phyloP scores from a whole-genome alignment of 1,140 invertebrate species.

The Apolygus lucorum region DNA sequence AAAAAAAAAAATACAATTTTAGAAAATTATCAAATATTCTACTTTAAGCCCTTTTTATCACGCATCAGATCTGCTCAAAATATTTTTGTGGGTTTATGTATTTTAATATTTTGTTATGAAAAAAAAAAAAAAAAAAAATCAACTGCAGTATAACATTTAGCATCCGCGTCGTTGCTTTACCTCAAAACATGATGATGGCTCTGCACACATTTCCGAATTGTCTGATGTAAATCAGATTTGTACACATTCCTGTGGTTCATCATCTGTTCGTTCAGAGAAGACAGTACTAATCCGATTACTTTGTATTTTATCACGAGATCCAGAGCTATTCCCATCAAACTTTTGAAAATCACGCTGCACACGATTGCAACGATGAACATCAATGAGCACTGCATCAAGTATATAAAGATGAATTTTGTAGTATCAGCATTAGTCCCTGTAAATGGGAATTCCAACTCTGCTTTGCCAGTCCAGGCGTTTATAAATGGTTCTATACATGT shows the following conservation, averaged over 20 bases:
- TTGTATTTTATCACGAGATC: neutral
- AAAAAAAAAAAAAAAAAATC: no score
- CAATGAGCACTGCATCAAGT: neutral
- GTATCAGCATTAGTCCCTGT: neutral
- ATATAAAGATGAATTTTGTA: neutral
- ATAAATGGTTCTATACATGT: neutral
- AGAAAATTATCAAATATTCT: no score
- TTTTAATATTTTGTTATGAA: no score
- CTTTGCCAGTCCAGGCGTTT: neutral
- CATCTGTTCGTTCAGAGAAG: neutral
- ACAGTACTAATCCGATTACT: neutral
- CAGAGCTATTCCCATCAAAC: neutral
- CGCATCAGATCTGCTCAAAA: no score
- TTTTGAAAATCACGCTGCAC: neutral
- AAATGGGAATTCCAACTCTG: neutral
- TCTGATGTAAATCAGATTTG: neutral
- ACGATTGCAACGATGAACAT: neutral
- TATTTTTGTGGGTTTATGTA: no score
- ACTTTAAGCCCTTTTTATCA: no score
- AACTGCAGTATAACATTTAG: no score
- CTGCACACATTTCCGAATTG: neutral
- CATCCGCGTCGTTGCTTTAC: no score
- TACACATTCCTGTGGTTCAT: neutral
- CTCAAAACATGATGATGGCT: neutral
- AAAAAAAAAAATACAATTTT: no score